Evolutionary conservation across 2,888 invertebrate species (phyloP).

Genomic region (Aporophyla lueneburgensis): DNA sequence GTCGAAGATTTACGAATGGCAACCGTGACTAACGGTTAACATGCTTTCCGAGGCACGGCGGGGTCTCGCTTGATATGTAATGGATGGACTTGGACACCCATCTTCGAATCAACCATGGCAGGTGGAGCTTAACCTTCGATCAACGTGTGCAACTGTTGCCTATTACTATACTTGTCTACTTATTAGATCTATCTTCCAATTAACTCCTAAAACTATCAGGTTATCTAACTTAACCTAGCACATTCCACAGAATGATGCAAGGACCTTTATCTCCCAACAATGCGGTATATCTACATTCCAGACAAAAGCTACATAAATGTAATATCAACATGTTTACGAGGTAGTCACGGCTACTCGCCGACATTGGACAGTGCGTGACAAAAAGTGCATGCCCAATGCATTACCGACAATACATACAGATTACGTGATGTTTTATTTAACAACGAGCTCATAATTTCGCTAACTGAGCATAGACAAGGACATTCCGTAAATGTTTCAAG

Average conservation of each 20-base stretch:
- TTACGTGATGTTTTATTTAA: slow-evolving; percentile 70
- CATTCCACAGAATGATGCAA: slow-evolving; percentile 16
- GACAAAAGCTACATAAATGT: slow-evolving; percentile 28
- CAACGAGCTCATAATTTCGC: slow-evolving; percentile 48
- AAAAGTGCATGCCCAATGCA: slow-evolving; percentile 61
- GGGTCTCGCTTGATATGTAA: too few species aligned
- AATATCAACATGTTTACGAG: slow-evolving; percentile 32
- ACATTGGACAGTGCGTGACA: slow-evolving; percentile 70
- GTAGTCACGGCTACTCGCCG: slow-evolving; percentile 56
- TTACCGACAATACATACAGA: slow-evolving; percentile 37
- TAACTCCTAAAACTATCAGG: neutral
- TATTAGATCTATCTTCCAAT: neutral
- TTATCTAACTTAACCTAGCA: slow-evolving; percentile 1
- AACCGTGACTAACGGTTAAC: too few species aligned
- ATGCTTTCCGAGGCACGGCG: too few species aligned
- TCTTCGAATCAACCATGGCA: too few species aligned
- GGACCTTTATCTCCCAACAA: slow-evolving; percentile 24
- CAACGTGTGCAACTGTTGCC: too few species aligned
- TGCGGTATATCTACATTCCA: slow-evolving; percentile 55
- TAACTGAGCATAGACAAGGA: slow-evolving; percentile 52
- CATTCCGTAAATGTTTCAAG: slow-evolving; percentile 51
- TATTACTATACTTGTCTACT: neutral
- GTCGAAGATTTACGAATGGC: too few species aligned
- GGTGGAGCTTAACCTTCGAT: too few species aligned
- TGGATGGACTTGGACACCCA: too few species aligned